Conservation (phyloP, 2,888 invertebrate genomes). For the Philereme transversata region DNA sequence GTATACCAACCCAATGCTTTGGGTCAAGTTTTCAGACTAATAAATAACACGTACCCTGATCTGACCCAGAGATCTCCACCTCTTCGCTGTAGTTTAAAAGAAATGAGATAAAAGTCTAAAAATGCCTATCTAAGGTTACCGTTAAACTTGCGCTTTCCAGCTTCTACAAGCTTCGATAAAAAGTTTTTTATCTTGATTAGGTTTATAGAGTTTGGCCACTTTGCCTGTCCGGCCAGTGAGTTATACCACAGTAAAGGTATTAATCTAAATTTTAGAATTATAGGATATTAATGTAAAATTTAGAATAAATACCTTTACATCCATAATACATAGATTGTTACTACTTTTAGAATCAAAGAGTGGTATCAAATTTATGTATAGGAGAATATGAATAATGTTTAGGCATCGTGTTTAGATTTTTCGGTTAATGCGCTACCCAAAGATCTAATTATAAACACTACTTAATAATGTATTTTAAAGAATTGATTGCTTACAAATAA, state of each 20-base stretch:
- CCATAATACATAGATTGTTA: too few species aligned
- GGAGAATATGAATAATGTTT: too few species aligned
- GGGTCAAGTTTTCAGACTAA: neutral
- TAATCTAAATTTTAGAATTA: neutral
- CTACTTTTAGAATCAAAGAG: too few species aligned
- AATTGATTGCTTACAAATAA: too few species aligned
- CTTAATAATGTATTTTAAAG: too few species aligned
- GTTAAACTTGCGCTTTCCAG: constrained; percentile 15
- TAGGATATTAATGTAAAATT: too few species aligned
- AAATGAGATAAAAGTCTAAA: constrained; percentile 11
- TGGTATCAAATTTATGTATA: too few species aligned
- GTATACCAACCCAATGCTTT: too few species aligned
- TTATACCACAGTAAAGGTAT: neutral
- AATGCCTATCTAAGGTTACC: constrained; percentile 4
- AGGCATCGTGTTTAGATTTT: too few species aligned
- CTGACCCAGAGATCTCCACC: constrained; percentile 7
- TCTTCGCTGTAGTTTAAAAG: constrained; percentile 13
- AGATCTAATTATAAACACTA: too few species aligned
- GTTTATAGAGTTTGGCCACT: constrained; percentile 11
- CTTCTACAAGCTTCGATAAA: constrained; percentile 17
- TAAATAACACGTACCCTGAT: constrained; percentile 4
- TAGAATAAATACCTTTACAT: too few species aligned
- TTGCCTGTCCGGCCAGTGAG: constrained; percentile 8
- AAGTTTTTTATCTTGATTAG: constrained; percentile 20
- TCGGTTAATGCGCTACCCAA: too few species aligned